These are phyloP conservation scores for Poeciliopsis presidionis DNA, from an alignment of 2,797 vertebrate genomes.

Conservation along the genomic window DNA sequence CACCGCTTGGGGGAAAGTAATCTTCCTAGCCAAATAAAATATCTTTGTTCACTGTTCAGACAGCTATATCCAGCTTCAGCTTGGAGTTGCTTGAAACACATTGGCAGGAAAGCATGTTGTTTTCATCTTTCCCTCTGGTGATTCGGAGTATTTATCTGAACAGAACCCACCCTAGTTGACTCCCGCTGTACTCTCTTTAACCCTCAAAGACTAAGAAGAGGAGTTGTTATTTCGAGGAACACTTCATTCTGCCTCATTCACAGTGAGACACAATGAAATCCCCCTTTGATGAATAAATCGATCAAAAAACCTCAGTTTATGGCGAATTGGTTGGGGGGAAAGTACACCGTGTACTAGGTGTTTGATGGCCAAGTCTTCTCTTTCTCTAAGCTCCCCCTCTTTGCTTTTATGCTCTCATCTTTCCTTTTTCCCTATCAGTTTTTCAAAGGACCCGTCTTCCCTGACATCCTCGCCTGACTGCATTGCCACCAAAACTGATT, in stretches of 20 bases:
- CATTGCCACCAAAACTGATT: slow-evolving; percentile 70
- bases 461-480: slow-evolving; percentile 38
- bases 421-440: slow-evolving; percentile 34
- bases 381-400: slow-evolving; percentile 25
- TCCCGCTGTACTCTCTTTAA: slow-evolving; percentile 66
- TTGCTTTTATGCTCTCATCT: slow-evolving; percentile 37
- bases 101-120: slow-evolving; percentile 68
- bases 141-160: slow-evolving; percentile 63
- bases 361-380: slow-evolving; percentile 55
- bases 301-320: slow-evolving; percentile 77
- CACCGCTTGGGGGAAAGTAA: slow-evolving; percentile 71
- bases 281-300: slow-evolving; percentile 68
- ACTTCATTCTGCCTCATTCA: slow-evolving; percentile 72
- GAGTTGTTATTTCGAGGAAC: slow-evolving; percentile 76
- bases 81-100: slow-evolving; percentile 59
- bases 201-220: slow-evolving; percentile 69
- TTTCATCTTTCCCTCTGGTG: slow-evolving; percentile 60
- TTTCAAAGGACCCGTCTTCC: slow-evolving; percentile 40
- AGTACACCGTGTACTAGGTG: slow-evolving; percentile 73
- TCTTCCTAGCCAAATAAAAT: slow-evolving; percentile 78
- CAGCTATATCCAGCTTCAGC: slow-evolving; percentile 61
- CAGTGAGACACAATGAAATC: slow-evolving; percentile 55
- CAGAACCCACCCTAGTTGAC: slow-evolving; percentile 64
- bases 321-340: slow-evolving; percentile 67
- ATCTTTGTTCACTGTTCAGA: slow-evolving; percentile 72